Evolutionary conservation across 2,888 invertebrate genomes (phyloP).

Genomic region (Isoperla grammatica): DNA sequence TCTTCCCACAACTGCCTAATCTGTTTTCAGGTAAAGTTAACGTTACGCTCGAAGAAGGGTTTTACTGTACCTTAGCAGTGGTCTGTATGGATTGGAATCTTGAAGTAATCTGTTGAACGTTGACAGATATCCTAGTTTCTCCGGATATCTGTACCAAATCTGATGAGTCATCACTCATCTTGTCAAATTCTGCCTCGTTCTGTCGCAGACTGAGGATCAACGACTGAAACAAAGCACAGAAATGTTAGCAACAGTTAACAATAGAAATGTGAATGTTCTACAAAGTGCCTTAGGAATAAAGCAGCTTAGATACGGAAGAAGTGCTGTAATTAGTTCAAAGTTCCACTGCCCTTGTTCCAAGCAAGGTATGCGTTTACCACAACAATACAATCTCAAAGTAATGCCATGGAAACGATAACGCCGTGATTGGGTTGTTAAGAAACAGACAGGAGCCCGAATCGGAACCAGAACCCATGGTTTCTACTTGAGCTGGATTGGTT

Average conservation of each 20-base stretch:
- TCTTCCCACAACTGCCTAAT: too few species aligned
- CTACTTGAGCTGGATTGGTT: too few species aligned
- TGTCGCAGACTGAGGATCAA: slow-evolving; percentile 71
- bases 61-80: slow-evolving; percentile 67
- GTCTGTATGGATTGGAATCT: slow-evolving; percentile 85
- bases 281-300: background rate
- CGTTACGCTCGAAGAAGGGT: too few species aligned
- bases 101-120: slow-evolving; percentile 83
- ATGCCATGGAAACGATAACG: too few species aligned
- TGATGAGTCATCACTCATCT: slow-evolving; percentile 77
- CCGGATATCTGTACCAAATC: slow-evolving; percentile 76
- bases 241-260: background rate
- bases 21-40: too few species aligned
- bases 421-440: too few species aligned
- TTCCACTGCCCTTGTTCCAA: too few species aligned
- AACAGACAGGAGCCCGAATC: too few species aligned
- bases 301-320: background rate
- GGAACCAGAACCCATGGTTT: too few species aligned
- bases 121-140: slow-evolving; percentile 80
- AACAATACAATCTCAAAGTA: too few species aligned
- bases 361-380: too few species aligned
- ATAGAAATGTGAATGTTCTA: background rate
- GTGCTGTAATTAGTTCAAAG: too few species aligned
- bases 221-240: slow-evolving; percentile 50
- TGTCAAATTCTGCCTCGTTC: slow-evolving; percentile 81